phyloP scores from a whole-genome alignment of 2,888 invertebrate genomes.

The Diarsia mendica region DNA sequence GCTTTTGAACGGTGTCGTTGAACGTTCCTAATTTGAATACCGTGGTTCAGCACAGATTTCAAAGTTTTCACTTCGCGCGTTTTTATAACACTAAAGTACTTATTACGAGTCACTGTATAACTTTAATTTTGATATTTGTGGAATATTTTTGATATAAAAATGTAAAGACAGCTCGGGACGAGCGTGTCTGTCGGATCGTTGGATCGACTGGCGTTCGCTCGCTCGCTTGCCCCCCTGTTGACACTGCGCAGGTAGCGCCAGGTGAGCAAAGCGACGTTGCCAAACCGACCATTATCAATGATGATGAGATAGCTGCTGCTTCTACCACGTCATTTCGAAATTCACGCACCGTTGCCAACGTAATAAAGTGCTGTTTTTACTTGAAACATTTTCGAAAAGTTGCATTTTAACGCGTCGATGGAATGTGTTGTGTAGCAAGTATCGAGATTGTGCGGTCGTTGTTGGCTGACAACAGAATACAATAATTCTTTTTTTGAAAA shows the following conservation, averaged over 20 bases:
- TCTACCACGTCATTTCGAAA: constrained; percentile 79
- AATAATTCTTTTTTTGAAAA: constrained; percentile 61
- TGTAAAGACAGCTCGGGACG: constrained; percentile 75
- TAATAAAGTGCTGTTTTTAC: constrained; percentile 77
- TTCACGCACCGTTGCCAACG: constrained; percentile 80
- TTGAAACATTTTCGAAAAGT: constrained; percentile 62
- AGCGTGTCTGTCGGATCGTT: constrained; percentile 83
- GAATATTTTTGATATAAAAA: constrained; percentile 76
- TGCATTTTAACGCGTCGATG: constrained; percentile 72
- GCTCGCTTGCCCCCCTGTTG: constrained; percentile 87
- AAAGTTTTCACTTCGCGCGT: constrained; percentile 73
- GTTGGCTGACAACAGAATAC: constrained; percentile 52
- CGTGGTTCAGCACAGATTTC: constrained; percentile 66
- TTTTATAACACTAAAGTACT: constrained; percentile 67
- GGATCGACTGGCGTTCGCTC: constrained; percentile 83
- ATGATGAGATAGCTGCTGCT: constrained; percentile 86
- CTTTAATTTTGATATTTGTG: constrained; percentile 71
- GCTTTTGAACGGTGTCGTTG: constrained; percentile 75
- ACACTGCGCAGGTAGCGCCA: constrained; percentile 89
- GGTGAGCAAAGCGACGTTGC: constrained; percentile 89
- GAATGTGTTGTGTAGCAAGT: constrained; percentile 64
- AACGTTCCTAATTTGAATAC: constrained; percentile 74
- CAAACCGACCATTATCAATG: constrained; percentile 89
- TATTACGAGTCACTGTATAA: constrained; percentile 66
- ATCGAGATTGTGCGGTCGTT: constrained; percentile 65